Base-by-base conservation (phyloP, 2,797 vertebrate genomes). In the Centropyge bicolor region DNA sequence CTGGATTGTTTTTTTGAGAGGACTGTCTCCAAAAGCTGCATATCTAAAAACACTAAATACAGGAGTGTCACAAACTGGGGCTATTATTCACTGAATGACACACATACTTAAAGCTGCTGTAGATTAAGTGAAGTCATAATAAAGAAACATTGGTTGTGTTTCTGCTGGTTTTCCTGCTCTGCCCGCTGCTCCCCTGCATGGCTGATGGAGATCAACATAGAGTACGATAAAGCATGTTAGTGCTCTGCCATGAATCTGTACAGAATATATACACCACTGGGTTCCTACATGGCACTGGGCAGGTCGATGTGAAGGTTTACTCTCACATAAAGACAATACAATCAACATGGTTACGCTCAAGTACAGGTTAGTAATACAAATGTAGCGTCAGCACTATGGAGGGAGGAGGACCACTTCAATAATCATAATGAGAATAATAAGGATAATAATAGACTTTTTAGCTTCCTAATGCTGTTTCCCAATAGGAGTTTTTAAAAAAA, bases 311-410 rank as follows among this genome's bases (percentile, higher is more conserved):
- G 96, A 96, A 95, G 94, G 97, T 95, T 96, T 93, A 95, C 96
- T 95, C 89, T 94, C 97, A 99, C 97, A 97, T 95, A 96, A 92
- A 97, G 96, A 99, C 97, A 93, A 96, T 97, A 98, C 97, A 97
- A 96, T 96, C 96, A 96, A 98, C 96, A 97, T 97, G 96, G 97
- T 96, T 96, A 98, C 96, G 95, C 95, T 95, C 96, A 97, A 97
- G 96, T 96, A 94, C 91, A 90, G 96, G 93, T 93, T 90, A 93
- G 89, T 88, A 85, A 96, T 96, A 97, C 96, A 95, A 96, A 97
- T 96, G 96, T 95, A 92, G 96, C 91, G 95, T 94, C 95, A 96
- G 88, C 86, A 92, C 90, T 79, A 92, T 92, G 91, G 88, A 91
- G 93, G 89, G 79, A 85, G 86, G 90, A 95, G 96, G 96, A 96